These are phyloP conservation scores for Crambe crambe DNA, from an alignment of 37 sponge, comb jelly and placozoan species.

Conservation along the genomic window DNA sequence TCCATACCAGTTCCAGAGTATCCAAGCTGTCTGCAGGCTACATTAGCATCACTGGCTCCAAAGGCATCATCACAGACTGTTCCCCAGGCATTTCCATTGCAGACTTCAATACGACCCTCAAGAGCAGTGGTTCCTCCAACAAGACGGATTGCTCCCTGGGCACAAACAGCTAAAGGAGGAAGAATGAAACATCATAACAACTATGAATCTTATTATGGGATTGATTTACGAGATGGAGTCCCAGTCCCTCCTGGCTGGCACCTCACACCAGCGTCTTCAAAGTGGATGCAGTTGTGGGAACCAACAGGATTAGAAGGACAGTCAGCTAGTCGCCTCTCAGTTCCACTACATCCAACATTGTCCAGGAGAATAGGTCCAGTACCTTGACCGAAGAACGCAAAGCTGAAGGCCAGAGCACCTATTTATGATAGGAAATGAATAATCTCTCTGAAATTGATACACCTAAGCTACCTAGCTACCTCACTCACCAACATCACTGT, in stretches of 20 bases:
- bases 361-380: not conserved
- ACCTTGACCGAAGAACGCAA: not conserved
- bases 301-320: not conserved
- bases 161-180: not conserved
- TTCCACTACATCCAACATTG: not conserved
- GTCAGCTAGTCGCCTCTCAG: not conserved
- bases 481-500: not conserved
- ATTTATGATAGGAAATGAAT: too few relatives aligned
- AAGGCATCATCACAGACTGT: conserved; percentile 7
- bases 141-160: not conserved
- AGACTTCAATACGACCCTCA: conserved; percentile 14
- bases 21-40: conserved; percentile 7
- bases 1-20: not conserved
- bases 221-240: not conserved
- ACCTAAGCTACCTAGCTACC: not conserved
- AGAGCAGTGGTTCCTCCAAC: conserved; percentile 4
- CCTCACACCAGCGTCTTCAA: not conserved
- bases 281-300: not conserved
- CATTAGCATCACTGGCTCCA: not conserved
- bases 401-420: not conserved
- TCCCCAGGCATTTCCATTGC: not conserved
- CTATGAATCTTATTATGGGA: not conserved
- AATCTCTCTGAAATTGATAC: too few relatives aligned
- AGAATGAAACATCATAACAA: not conserved
- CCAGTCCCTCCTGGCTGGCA: not conserved